These are phyloP conservation scores for Carterocephalus palaemon DNA, from an alignment of 2,888 invertebrate genomes.

Conservation along the genomic window DNA sequence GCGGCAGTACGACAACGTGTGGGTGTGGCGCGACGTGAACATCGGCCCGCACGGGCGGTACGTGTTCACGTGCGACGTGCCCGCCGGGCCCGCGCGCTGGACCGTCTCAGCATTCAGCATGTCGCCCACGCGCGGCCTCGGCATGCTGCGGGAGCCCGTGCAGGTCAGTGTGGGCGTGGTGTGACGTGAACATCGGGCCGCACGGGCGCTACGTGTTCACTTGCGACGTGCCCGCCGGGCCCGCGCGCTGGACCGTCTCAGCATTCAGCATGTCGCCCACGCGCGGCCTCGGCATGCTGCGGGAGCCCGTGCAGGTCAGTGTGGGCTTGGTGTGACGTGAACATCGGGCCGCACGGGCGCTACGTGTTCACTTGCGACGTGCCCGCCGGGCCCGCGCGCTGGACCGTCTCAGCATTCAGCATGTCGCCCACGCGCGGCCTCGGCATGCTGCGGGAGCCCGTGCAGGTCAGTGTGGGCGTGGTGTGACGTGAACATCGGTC, in stretches of 20 bases:
- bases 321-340: constrained; percentile 97
- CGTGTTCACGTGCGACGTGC: constrained; percentile 82
- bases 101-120: constrained; percentile 95
- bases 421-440: constrained; percentile 92
- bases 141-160: constrained; percentile 88
- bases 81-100: constrained; percentile 88
- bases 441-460: constrained; percentile 89
- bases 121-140: constrained; percentile 91
- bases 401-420: constrained; percentile 96
- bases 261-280: constrained; percentile 94
- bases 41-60: constrained; percentile 94
- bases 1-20: constrained; percentile 95
- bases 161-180: constrained; percentile 93
- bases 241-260: constrained; percentile 95
- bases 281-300: constrained; percentile 92
- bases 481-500: constrained; percentile 95
- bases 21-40: constrained; percentile 97
- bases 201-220: constrained; percentile 94
- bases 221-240: constrained; percentile 54
- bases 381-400: constrained; percentile 84
- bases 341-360: constrained; percentile 94
- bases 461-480: constrained; percentile 92
- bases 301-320: constrained; percentile 84
- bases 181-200: constrained; percentile 94
- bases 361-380: constrained; percentile 84